Conservation (phyloP, 2,113 vertebrate species). For the Mungos mungo region DNA sequence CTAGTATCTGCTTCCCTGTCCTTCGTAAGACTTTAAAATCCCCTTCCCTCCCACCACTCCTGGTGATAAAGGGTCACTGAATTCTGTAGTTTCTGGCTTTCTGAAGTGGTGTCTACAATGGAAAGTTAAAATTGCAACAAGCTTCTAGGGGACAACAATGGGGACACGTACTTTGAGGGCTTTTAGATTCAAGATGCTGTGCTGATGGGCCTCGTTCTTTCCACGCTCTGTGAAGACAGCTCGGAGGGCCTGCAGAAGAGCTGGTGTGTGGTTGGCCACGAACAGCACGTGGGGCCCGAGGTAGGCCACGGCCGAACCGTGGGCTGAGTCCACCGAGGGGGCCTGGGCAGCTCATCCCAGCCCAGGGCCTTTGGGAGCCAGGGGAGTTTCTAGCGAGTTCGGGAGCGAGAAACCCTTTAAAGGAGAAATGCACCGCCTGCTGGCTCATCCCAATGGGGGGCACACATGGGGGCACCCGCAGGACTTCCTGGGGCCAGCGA, state of each 20-base stretch:
- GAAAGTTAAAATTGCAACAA: background rate
- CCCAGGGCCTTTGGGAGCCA: background rate
- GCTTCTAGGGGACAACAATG: background rate
- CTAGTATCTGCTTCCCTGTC: background rate
- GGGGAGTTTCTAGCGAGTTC: background rate
- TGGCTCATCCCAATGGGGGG: background rate
- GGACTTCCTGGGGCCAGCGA: too few relatives aligned
- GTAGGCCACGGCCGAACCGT: too few relatives aligned
- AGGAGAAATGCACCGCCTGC: background rate
- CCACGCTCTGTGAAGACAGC: background rate
- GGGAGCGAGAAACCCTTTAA: background rate
- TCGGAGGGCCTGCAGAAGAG: background rate
- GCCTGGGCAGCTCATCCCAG: background rate
- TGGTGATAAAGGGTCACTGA: background rate
- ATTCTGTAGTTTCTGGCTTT: background rate
- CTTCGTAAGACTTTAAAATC: background rate
- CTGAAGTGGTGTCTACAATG: background rate
- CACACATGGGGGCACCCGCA: background rate
- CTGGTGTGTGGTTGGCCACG: background rate
- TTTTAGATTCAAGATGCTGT: background rate
- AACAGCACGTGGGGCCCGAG: background rate
- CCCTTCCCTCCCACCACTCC: background rate
- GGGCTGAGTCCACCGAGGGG: background rate
- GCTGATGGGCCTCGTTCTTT: background rate
- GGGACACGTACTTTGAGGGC: background rate